Evolutionary conservation across 2,797 vertebrate species (phyloP).

Genomic region (Momotus momota): DNA sequence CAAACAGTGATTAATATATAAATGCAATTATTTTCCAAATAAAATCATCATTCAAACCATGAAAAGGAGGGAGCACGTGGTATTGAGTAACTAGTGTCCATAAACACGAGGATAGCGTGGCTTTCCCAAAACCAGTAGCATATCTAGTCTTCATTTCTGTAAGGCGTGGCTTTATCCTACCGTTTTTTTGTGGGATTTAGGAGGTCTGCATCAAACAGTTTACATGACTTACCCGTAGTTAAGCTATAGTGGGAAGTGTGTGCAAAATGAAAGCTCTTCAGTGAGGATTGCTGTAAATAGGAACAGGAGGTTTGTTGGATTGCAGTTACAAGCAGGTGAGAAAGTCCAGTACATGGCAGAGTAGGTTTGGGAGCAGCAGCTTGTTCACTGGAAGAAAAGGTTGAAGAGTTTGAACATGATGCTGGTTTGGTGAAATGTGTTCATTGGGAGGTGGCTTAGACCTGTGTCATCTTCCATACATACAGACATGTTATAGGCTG

Average conservation of each 20-base stretch:
- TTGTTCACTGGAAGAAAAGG: neutral
- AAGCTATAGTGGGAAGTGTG: neutral
- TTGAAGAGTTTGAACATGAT: neutral
- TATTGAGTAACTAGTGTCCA: neutral
- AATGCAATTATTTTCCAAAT: neutral
- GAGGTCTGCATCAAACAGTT: neutral
- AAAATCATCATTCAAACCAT: neutral
- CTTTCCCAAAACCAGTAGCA: neutral
- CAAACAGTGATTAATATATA: neutral
- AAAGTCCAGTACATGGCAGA: neutral
- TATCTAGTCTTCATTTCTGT: neutral
- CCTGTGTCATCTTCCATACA: neutral
- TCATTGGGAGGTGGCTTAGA: neutral
- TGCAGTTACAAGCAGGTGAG: neutral
- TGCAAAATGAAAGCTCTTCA: neutral
- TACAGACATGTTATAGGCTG: accelerated
- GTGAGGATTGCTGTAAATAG: neutral
- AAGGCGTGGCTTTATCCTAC: neutral
- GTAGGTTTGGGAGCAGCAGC: neutral
- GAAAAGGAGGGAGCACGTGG: neutral
- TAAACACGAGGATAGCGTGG: neutral
- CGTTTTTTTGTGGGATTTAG: neutral
- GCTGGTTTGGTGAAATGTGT: neutral
- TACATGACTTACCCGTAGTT: neutral
- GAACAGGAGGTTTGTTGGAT: neutral